phyloP scores from a whole-genome alignment of 2,113 vertebrate genomes.

The Zonotrichia leucophrys region DNA sequence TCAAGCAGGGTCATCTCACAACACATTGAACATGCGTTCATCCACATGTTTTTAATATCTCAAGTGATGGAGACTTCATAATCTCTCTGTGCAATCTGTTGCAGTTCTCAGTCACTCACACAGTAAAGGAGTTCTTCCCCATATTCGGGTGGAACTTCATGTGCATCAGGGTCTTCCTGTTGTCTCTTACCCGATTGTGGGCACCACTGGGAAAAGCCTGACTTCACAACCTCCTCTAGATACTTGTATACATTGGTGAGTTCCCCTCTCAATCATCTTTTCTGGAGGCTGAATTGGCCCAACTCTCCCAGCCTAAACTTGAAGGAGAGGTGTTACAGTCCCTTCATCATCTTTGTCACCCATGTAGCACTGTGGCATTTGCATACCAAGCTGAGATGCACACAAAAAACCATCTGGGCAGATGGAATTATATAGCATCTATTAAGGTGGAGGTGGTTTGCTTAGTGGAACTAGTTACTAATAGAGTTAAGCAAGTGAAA shows the following conservation, averaged over 20 bases:
- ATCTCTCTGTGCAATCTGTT: neutral
- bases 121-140: neutral
- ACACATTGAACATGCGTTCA: no score
- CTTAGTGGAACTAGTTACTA: neutral
- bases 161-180: neutral
- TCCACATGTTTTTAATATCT: neutral
- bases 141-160: accelerated
- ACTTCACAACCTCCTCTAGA: neutral
- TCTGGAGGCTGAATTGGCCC: neutral
- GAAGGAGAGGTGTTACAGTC: neutral
- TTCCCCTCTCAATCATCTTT: neutral
- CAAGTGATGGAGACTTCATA: neutral
- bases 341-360: neutral
- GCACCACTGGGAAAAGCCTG: neutral
- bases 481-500: neutral
- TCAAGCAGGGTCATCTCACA: neutral
- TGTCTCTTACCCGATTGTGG: neutral
- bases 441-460: neutral
- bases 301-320: neutral
- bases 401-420: neutral
- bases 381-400: neutral
- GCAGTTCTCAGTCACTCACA: neutral
- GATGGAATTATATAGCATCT: neutral
- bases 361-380: accelerated
- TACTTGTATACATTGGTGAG: neutral